Percentiles rank a stretch among this genome's conserved stretches.
phyloP scores from a whole-genome alignment of 2,797 vertebrate genomes.

The Hozukius guyotensis region DNA sequence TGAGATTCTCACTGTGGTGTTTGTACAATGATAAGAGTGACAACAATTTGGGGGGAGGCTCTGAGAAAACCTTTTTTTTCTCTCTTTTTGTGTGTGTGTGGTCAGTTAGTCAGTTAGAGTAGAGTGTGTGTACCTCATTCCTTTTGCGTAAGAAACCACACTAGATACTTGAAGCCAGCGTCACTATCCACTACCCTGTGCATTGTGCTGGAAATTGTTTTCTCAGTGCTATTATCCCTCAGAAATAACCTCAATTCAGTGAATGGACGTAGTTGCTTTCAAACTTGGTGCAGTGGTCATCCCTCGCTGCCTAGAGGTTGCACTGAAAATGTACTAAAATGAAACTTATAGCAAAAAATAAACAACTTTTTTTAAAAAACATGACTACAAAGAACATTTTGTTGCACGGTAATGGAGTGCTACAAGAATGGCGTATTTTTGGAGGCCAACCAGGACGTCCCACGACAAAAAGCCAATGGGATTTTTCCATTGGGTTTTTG shows the following conservation, averaged over 20 bases:
- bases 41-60: not conserved
- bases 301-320: not conserved
- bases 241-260: not conserved
- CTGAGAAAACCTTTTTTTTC: not conserved
- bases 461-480: no score
- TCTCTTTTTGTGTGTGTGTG: not conserved
- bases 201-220: slow-evolving; percentile 13
- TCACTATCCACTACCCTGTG: slow-evolving; percentile 22
- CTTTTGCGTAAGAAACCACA: slow-evolving; percentile 1
- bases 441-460: no score
- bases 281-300: not conserved
- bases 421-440: no score
- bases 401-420: no score
- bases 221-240: not conserved
- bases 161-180: not conserved
- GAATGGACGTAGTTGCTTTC: not conserved
- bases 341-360: no score
- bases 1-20: slow-evolving; percentile 16
- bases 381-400: no score
- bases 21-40: slow-evolving; percentile 34
- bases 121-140: not conserved
- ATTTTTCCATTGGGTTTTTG: no score
- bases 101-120: not conserved
- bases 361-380: no score
- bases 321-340: not conserved